Conservation (phyloP, 2,113 vertebrate species). For the Ceyx cyanopectus region DNA sequence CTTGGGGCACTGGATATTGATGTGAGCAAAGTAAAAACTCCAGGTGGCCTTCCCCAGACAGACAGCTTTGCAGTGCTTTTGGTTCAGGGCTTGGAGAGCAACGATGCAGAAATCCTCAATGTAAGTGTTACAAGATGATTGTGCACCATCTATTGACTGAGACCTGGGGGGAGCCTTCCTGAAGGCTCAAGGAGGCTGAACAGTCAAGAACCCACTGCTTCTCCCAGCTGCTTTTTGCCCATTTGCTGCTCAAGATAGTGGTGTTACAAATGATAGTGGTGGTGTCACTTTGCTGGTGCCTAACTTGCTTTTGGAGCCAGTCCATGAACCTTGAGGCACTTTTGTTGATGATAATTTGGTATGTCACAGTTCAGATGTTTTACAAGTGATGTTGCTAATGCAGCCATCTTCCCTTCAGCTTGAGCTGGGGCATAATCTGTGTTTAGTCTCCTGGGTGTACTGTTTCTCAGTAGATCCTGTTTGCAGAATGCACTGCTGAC, state of each 20-base stretch:
- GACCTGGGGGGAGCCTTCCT: neutral
- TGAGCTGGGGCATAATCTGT: neutral
- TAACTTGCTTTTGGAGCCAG: neutral
- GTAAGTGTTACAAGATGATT: constrained; percentile 77
- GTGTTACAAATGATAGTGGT: neutral
- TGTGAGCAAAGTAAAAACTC: constrained; percentile 73
- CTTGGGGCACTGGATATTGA: constrained; percentile 88
- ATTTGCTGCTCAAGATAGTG: neutral
- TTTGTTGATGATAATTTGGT: neutral
- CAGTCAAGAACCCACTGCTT: neutral
- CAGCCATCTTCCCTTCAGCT: neutral
- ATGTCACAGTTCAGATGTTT: neutral
- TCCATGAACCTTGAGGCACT: neutral
- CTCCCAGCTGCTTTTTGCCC: neutral
- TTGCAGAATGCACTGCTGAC: neutral
- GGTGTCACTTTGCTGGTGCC: neutral
- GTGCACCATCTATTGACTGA: neutral
- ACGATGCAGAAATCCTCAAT: constrained; percentile 88
- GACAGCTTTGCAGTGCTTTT: constrained; percentile 92
- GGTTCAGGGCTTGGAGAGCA: constrained; percentile 95
- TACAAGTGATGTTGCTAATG: neutral
- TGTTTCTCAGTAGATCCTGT: neutral
- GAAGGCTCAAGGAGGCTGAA: neutral
- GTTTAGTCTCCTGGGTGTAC: neutral
- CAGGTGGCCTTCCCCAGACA: constrained; percentile 83